Evolutionary conservation across 2,888 invertebrate genomes (phyloP).

Genomic region (Callyntrura sp.): DNA sequence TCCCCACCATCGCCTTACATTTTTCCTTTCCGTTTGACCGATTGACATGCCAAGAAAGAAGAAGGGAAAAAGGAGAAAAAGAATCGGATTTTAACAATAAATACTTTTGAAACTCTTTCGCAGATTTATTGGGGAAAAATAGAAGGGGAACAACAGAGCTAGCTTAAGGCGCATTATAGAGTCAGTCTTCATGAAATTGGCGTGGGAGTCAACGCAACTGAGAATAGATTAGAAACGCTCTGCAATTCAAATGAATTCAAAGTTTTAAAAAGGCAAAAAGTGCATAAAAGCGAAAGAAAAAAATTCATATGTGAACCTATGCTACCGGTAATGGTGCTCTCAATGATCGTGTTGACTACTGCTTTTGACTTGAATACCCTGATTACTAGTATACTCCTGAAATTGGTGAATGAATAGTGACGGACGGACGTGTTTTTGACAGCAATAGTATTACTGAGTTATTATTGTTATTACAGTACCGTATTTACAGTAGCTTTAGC

Average conservation of each 20-base stretch:
- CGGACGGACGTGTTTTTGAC: slow-evolving; percentile 45
- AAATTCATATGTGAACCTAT: slow-evolving; percentile 35
- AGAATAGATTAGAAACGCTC: slow-evolving; percentile 23
- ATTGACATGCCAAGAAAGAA: slow-evolving; percentile 30
- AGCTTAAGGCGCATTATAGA: background rate
- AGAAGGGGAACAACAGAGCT: background rate
- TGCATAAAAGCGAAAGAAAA: slow-evolving; percentile 1
- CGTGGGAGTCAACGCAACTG: slow-evolving; percentile 45
- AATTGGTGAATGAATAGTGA: slow-evolving; percentile 40
- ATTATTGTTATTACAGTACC: slow-evolving; percentile 32
- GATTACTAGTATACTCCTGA: background rate
- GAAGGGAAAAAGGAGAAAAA: too few relatives aligned
- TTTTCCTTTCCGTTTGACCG: slow-evolving; percentile 5
- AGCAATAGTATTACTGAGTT: slow-evolving; percentile 28
- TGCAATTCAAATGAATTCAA: slow-evolving; percentile 32
- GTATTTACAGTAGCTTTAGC: slow-evolving; percentile 37
- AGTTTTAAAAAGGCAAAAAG: slow-evolving; percentile 43
- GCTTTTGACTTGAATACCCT: slow-evolving; percentile 16
- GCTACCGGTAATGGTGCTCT: slow-evolving; percentile 8
- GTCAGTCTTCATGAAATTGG: background rate
- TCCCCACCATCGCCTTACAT: background rate
- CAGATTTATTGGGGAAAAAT: background rate
- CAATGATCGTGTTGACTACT: slow-evolving; percentile 24
- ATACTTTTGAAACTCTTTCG: background rate
- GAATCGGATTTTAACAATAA: background rate